phyloP scores from a whole-genome alignment of 2,113 vertebrate species.

The Cyprinus carpio region DNA sequence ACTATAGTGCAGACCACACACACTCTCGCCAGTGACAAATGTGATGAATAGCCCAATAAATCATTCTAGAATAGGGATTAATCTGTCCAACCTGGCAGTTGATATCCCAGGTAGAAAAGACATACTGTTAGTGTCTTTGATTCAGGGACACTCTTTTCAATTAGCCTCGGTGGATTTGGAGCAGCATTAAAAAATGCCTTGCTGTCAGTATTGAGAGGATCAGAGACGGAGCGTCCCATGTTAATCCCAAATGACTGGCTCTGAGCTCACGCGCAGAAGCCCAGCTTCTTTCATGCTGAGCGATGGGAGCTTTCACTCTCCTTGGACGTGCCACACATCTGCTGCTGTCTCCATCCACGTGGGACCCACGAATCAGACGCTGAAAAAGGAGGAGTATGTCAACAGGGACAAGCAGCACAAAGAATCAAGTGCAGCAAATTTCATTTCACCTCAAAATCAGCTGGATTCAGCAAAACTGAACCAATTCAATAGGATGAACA shows the following conservation, averaged over 20 bases:
- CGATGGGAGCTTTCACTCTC: conserved; percentile 62
- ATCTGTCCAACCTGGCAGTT: conserved; percentile 53
- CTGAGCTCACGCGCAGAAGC: conserved; percentile 73
- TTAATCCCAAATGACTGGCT: conserved; percentile 48
- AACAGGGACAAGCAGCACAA: background rate
- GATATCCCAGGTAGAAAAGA: conserved; percentile 44
- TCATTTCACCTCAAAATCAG: conserved; percentile 27
- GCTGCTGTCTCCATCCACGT: conserved; percentile 76
- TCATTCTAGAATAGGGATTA: conserved; percentile 55
- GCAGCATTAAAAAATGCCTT: conserved; percentile 53
- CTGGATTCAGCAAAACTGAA: conserved; percentile 29
- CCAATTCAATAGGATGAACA: background rate
- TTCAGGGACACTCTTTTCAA: conserved; percentile 63
- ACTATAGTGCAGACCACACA: background rate
- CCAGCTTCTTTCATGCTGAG: conserved; percentile 75
- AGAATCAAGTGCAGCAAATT: conserved; percentile 30
- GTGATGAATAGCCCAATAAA: conserved; percentile 55
- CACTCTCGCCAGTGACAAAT: conserved; percentile 48
- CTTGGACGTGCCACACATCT: conserved; percentile 60
- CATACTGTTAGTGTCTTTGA: conserved; percentile 63
- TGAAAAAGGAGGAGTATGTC: conserved; percentile 13
- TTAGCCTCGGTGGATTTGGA: conserved; percentile 66
- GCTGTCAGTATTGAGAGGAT: conserved; percentile 29
- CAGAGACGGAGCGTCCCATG: conserved; percentile 55
- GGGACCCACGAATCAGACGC: conserved; percentile 67